A percentile compares a stretch with the other conserved stretches of the same genome.
Evolutionary conservation across 2,888 invertebrate genomes (phyloP).

Genomic region (Epicampocera succincta): DNA sequence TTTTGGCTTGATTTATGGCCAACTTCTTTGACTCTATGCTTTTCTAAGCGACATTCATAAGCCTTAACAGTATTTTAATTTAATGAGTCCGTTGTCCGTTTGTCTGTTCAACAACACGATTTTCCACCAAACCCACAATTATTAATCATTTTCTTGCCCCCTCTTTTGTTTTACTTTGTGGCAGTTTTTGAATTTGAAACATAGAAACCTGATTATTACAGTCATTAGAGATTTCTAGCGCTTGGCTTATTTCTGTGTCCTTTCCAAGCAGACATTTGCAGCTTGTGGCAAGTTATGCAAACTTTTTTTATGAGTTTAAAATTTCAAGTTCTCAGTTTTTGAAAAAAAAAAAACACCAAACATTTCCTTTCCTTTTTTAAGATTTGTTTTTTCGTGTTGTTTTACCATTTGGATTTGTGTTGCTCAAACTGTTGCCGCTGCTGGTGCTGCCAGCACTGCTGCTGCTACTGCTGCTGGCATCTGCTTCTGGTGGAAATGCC

Average conservation of each 20-base stretch:
- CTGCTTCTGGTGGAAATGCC: conserved; percentile 66
- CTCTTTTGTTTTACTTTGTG: conserved; percentile 21
- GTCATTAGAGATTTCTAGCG: conserved; percentile 12
- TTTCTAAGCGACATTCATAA: conserved; percentile 36
- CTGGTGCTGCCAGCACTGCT: neutral
- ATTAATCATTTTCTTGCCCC: too few relatives aligned
- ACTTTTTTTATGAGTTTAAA: neutral
- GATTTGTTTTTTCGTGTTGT: conserved; percentile 13
- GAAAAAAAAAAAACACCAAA: neutral
- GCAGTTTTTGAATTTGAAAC: conserved; percentile 27
- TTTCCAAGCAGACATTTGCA: conserved; percentile 1
- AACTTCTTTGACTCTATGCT: conserved; percentile 40
- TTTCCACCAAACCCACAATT: conserved; percentile 1
- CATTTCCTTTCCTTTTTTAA: conserved; percentile 25
- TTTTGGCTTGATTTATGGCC: conserved; percentile 22
- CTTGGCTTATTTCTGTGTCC: neutral
- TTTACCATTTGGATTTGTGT: conserved; percentile 50
- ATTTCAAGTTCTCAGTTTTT: conserved; percentile 49
- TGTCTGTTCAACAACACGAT: neutral
- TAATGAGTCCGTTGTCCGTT: conserved; percentile 31
- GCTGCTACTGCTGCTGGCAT: conserved; percentile 11
- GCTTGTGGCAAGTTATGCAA: conserved; percentile 28
- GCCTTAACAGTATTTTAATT: conserved; percentile 19
- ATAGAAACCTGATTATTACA: conserved; percentile 37
- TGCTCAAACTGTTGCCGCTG: conserved; percentile 13